Base-by-base conservation (phyloP, 2,113 vertebrate genomes). In the Rhinolophus sinicus region DNA sequence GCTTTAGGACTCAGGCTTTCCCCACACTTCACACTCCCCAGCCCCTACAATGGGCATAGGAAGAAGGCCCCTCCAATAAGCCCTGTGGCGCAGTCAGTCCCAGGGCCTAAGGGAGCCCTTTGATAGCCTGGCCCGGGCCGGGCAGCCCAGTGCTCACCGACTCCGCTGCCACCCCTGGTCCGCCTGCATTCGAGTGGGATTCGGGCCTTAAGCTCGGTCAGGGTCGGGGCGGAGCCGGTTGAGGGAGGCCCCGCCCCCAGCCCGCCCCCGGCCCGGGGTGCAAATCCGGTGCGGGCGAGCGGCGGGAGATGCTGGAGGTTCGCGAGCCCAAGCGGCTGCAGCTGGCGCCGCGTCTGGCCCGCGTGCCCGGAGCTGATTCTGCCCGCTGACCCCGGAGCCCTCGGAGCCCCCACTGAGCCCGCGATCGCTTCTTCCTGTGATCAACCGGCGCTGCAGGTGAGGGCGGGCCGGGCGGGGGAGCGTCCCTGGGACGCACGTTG, bases 301-400 rank as follows among this genome's bases (percentile, higher is more conserved):
- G 97, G 84, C 97, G 93, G 97, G 97, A 96, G 97, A 98, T 98
- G 98, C 97, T 97, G 95, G 96, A 97, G 97, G 97, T 97, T 97
- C 95, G 88, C 38, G 88, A 97, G 97, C 92, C 88, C 62, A 84
- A 98, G 98, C 97, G 97, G 96, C 97, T 97, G 96, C 98, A 96
- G 92, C 97, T 98, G 97, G 96, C 95, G 97, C 96, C 95, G 97
- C 96, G 80, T 96, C 97, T 96, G 96, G 96, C 95, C 96, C 96
- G 85, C 84, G 85, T 97, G 94, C 95, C 95, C 94, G 30, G 97
- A 98, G 97, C 89, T 73, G 93, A 97, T 97, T 78, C 93, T 92
- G 93, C 93, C 75, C 94, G 75, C 92, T 86, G 47, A 89, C 95
- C 97, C 95, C 80, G 93, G 95, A 97, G 69, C 93, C 96, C 83